A percentile compares a stretch with the other conserved stretches of the same genome.
phyloP scores from a whole-genome alignment of 1,140 invertebrate species.

The Brachionus asplanchnoidis region DNA sequence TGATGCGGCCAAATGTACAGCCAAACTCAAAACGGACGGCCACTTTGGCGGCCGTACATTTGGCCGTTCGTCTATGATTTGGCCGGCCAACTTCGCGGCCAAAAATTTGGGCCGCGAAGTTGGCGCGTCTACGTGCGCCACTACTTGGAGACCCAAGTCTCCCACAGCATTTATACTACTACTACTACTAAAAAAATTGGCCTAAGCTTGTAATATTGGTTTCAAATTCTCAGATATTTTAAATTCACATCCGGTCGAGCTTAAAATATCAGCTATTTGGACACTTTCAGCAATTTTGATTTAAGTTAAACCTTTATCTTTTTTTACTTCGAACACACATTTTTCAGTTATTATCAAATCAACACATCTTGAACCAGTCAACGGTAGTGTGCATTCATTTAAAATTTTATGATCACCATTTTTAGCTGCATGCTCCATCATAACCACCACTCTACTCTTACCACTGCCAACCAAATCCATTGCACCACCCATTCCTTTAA shows the following conservation, averaged over 20 bases:
- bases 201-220: conserved; percentile 33
- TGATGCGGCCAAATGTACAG: no score
- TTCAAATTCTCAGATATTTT: conserved; percentile 46
- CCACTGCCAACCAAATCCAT: conserved; percentile 90
- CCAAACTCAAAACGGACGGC: no score
- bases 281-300: conserved; percentile 75
- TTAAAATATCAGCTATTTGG: conserved; percentile 73
- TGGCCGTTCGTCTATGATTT: no score
- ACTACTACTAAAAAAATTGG: not conserved
- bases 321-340: conserved; percentile 83
- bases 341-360: conserved; percentile 96
- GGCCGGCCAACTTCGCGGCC: no score
- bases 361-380: conserved; percentile 88
- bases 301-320: conserved; percentile 68
- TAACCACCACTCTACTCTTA: conserved; percentile 83
- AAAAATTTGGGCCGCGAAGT: no score
- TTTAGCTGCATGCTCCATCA: conserved; percentile 94
- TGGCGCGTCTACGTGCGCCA: no score
- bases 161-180: no score
- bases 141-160: no score
- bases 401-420: conserved; percentile 88
- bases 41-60: no score
- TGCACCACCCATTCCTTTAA: conserved; percentile 98
- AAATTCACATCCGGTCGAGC: conserved; percentile 78
- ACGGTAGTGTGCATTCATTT: conserved; percentile 76